A percentile compares a stretch with the other conserved stretches of the same genome.
Evolutionary conservation across 2,888 invertebrate genomes (phyloP).

Genomic region (Nomada ferruginata): DNA sequence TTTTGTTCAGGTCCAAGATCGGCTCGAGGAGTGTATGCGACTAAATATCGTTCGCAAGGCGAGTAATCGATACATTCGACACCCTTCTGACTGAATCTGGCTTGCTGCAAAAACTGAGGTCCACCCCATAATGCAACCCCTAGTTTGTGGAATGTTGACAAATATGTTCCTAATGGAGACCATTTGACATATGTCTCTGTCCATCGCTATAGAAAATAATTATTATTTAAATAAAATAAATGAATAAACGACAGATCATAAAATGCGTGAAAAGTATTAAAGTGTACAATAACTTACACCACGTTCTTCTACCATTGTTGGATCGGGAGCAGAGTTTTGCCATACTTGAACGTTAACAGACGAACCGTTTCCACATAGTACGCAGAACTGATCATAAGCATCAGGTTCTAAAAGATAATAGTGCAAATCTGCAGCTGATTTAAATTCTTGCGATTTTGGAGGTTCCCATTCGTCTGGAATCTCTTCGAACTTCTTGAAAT

Average conservation of each 20-base stretch:
- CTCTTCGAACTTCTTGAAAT: slow-evolving; percentile 96
- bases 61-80: slow-evolving; percentile 99
- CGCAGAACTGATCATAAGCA: slow-evolving; percentile 97
- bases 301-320: slow-evolving; percentile 92
- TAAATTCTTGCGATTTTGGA: slow-evolving; percentile 94
- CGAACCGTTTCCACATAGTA: slow-evolving; percentile 93
- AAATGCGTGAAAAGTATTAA: not conserved
- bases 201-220: slow-evolving; percentile 89
- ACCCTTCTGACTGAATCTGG: slow-evolving; percentile 94
- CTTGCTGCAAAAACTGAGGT: slow-evolving; percentile 95
- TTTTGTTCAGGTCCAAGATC: slow-evolving; percentile 89
- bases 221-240: slow-evolving; percentile 24
- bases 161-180: slow-evolving; percentile 98
- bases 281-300: slow-evolving; percentile 85
- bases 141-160: slow-evolving; percentile 97
- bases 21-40: slow-evolving; percentile 95
- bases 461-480: slow-evolving; percentile 97
- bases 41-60: slow-evolving; percentile 98
- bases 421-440: slow-evolving; percentile 96
- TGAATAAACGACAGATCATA: not conserved
- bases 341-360: slow-evolving; percentile 92
- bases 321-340: slow-evolving; percentile 96
- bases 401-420: slow-evolving; percentile 97
- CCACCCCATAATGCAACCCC: slow-evolving; percentile 99
- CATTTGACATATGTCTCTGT: slow-evolving; percentile 98